Evolutionary conservation across 2,888 invertebrate species (phyloP), one percentile per base, ranked within the genome.

Genomic region (Agriopis leucophaearia): DNA sequence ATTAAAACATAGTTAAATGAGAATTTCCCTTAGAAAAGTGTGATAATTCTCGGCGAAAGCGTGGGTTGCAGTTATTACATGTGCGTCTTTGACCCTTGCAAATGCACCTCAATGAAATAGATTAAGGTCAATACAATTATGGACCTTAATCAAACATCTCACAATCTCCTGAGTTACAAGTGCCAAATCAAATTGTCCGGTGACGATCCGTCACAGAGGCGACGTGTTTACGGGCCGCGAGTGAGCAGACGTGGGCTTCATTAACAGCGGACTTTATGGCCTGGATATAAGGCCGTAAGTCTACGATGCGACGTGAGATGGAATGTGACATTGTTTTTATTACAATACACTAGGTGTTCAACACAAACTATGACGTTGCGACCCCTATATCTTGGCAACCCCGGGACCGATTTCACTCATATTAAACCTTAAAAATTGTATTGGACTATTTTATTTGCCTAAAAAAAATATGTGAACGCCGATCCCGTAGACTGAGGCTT

Each of bases 161-260:
- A 12, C 13, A 18, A 40, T 6, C 67, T 63, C 63, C 35, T 55
- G 10, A 13, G 45, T 64, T 66, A 48, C 51, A 73, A 64, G 63
- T 77, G 75, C 74, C 74, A 76, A 75, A 73, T 70, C 72, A 70
- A 73, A 75, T 73, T 67, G 69, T 63, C 69, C 69, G 61, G 57
- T 79, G 81, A 81, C 81, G 81, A 86, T 84, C 80, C 82, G 81
- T 85, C 85, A 84, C 78, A 57, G 54, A 47, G 36, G 65, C 69
- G 85, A 83, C 80, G 74, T 74, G 40, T 85, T 85, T 80, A 84
- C 74, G 80, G 77, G 64, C 56, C 52, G 67, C 71, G 70, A 71
- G 64, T 69, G 51, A 36, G 42, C 36, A 58, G 56, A 67, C 55
- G 63, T 64, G 68, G 55, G 55, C 40, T 3, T 5, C 5, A 69